Evolutionary conservation across 2,113 vertebrate species (phyloP).

Genomic region (Poecile atricapillus): DNA sequence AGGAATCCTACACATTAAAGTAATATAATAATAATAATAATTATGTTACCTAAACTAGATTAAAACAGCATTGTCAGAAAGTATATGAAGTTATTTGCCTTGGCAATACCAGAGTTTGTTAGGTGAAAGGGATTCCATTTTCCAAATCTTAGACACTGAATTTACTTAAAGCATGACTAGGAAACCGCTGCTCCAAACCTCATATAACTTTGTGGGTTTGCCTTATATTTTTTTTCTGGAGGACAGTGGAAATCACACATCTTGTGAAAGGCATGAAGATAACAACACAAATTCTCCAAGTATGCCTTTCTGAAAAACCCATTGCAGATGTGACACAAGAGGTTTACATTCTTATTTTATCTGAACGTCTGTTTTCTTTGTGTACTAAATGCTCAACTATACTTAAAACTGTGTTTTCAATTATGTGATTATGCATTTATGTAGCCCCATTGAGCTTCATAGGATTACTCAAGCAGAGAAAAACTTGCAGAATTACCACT

Average conservation of each 20-base stretch:
- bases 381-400: background rate
- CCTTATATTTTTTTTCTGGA: background rate
- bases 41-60: too few species aligned
- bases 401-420: constrained; percentile 29
- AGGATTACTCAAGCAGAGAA: constrained; percentile 16
- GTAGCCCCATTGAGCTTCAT: background rate
- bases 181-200: background rate
- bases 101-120: background rate
- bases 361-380: background rate
- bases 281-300: background rate
- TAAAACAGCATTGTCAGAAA: too few species aligned
- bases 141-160: background rate
- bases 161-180: background rate
- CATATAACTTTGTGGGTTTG: background rate
- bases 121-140: background rate
- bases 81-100: background rate
- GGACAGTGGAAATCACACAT: background rate
- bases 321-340: background rate
- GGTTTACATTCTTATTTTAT: background rate
- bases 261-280: background rate
- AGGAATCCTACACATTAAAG: background rate
- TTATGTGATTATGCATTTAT: constrained; percentile 17
- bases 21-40: too few species aligned
- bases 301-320: background rate
- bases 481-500: constrained; percentile 7